These are phyloP conservation scores for Conops quadrifasciatus DNA, from an alignment of 2,888 invertebrate species.

Conservation along the genomic window DNA sequence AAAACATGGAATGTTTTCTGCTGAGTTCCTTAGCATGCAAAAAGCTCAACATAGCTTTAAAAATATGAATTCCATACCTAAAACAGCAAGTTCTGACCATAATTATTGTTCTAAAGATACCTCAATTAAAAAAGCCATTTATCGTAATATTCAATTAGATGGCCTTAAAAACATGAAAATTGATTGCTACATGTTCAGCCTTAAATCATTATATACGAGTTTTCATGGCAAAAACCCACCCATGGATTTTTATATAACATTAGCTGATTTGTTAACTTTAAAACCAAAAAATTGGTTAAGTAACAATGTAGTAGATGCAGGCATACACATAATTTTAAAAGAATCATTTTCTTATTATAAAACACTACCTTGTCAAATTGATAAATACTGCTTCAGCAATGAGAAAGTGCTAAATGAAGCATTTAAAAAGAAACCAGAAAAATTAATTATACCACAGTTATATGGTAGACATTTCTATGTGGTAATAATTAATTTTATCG, in stretches of 20 bases:
- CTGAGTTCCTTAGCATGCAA: not conserved
- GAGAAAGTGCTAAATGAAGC: not conserved
- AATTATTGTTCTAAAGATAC: not conserved
- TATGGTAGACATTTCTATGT: conserved; percentile 1
- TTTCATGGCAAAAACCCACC: conserved; percentile 2
- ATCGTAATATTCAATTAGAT: not conserved
- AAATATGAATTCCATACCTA: not conserved
- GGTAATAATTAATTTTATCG: conserved; percentile 4
- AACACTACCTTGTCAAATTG: not conserved
- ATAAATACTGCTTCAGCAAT: conserved; percentile 3
- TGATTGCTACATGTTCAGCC: conserved; percentile 1
- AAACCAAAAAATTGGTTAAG: not conserved
- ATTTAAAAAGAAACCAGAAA: not conserved
- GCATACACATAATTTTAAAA: conserved; percentile 1
- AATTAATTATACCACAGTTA: conserved; percentile 4
- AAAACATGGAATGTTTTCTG: not conserved
- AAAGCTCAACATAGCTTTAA: not conserved
- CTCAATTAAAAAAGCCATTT: not conserved
- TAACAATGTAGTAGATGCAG: conserved; percentile 4
- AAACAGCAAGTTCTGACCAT: not conserved
- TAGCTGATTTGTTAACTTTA: not conserved
- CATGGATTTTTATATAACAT: conserved; percentile 2
- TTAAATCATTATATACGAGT: not conserved
- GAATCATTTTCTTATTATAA: not conserved
- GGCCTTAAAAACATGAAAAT: not conserved